Percentiles rank a stretch among this genome's conserved stretches.
Conservation (phyloP, 2,113 vertebrate species). For the Phalacrocorax brasilianus region DNA sequence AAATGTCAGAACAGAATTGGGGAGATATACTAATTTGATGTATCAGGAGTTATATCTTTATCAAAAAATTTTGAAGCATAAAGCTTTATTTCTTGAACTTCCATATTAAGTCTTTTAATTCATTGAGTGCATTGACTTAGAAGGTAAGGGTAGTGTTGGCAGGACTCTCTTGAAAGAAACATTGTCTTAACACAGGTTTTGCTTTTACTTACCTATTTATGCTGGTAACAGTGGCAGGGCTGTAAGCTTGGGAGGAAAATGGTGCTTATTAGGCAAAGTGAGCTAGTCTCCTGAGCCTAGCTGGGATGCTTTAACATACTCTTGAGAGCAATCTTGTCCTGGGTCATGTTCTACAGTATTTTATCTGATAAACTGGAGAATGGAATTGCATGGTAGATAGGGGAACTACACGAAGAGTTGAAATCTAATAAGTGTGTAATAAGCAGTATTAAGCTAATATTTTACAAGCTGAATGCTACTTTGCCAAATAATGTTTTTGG, state of each 20-base stretch:
- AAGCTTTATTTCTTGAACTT: neutral
- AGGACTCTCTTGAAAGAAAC: neutral
- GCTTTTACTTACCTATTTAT: neutral
- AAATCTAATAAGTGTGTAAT: neutral
- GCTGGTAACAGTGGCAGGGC: neutral
- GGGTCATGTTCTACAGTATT: neutral
- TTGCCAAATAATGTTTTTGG: neutral
- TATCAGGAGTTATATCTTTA: neutral
- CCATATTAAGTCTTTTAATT: neutral
- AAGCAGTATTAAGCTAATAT: neutral
- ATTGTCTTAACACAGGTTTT: neutral
- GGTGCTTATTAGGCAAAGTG: neutral
- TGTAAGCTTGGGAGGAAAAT: neutral
- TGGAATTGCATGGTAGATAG: neutral
- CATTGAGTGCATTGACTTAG: neutral
- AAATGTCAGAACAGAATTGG: neutral
- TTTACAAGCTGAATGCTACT: neutral
- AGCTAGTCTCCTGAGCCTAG: neutral
- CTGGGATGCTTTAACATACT: neutral
- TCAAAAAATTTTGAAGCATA: neutral
- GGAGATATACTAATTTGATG: neutral
- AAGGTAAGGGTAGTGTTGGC: neutral
- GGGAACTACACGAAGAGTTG: neutral
- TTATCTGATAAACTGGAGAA: neutral
- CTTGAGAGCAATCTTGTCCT: neutral